A percentile compares a stretch with the other conserved stretches of the same genome.
These are phyloP conservation scores for Premnoplex brunnescens DNA, from an alignment of 2,797 vertebrate species.

Conservation along the genomic window DNA sequence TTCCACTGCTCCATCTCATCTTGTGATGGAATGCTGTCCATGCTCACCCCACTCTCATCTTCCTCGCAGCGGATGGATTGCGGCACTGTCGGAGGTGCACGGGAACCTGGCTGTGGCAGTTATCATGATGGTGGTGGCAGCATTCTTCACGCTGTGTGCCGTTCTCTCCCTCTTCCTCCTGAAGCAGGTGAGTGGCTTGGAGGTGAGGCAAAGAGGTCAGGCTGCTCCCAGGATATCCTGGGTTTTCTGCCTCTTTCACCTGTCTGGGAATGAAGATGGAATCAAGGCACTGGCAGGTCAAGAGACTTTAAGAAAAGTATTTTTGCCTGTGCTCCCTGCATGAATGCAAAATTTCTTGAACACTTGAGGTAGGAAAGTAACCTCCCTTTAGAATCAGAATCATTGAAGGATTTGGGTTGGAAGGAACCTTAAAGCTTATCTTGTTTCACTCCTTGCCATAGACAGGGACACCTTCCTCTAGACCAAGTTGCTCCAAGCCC, in stretches of 20 bases:
- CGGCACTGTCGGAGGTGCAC: constrained; percentile 46
- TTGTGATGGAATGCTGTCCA: rapidly evolving
- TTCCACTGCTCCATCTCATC: not conserved
- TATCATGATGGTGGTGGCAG: constrained; percentile 92
- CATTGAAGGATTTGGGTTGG: not conserved
- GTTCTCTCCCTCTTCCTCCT: constrained; percentile 86
- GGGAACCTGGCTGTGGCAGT: constrained; percentile 74
- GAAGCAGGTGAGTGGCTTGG: constrained; percentile 83
- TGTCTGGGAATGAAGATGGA: rapidly evolving
- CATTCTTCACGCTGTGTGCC: constrained; percentile 88
- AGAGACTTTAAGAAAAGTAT: not conserved
- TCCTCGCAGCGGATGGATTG: constrained; percentile 88
- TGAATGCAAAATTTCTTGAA: rapidly evolving
- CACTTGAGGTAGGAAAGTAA: not conserved
- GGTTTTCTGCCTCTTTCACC: rapidly evolving
- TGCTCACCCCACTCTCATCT: not conserved
- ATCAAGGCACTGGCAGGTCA: rapidly evolving
- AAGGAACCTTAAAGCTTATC: not conserved
- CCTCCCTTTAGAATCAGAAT: not conserved
- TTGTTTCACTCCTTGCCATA: not conserved
- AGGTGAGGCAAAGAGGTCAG: not conserved
- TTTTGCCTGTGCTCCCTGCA: not conserved
- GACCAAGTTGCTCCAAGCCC: not conserved
- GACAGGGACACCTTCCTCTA: not conserved
- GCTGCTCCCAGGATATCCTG: not conserved